These are phyloP conservation scores for Matsumyia berberina DNA, from an alignment of 2,888 invertebrate species.

Conservation along the genomic window DNA sequence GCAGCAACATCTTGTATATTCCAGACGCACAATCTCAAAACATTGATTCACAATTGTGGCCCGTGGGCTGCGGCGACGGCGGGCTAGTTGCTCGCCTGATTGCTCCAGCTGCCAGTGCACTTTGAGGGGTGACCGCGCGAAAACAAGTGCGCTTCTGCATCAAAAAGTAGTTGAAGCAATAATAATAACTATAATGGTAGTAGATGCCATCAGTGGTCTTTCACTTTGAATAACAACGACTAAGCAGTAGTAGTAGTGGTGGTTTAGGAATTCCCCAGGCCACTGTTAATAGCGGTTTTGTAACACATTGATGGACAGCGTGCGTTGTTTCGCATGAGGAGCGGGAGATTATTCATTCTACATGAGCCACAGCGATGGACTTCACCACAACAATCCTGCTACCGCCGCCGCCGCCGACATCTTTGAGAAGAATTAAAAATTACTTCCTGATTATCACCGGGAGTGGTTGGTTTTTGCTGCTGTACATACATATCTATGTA, in stretches of 20 bases:
- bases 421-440: slow-evolving; percentile 79
- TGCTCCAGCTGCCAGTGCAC: slow-evolving; percentile 40
- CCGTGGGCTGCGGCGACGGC: slow-evolving; percentile 12
- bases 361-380: background rate
- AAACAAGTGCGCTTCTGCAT: slow-evolving; percentile 67
- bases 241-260: slow-evolving; percentile 2
- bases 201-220: slow-evolving; percentile 69
- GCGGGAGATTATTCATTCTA: slow-evolving; percentile 43
- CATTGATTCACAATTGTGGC: slow-evolving; percentile 53
- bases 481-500: too few relatives aligned
- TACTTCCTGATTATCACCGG: slow-evolving; percentile 80
- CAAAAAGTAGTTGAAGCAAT: slow-evolving; percentile 58
- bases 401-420: slow-evolving; percentile 76
- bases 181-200: slow-evolving; percentile 71
- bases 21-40: slow-evolving; percentile 47
- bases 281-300: slow-evolving; percentile 70
- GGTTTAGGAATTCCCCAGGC: slow-evolving; percentile 66
- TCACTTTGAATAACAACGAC: slow-evolving; percentile 57
- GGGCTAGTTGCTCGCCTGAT: slow-evolving; percentile 42
- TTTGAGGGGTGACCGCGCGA: slow-evolving; percentile 17
- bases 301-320: slow-evolving; percentile 70
- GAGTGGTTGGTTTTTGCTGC: slow-evolving; percentile 42
- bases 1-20: slow-evolving; percentile 42
- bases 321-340: slow-evolving; percentile 50
- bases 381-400: slow-evolving; percentile 18